Percentiles rank a stretch among this genome's conserved stretches.
Conservation (phyloP, 1,140 invertebrate species). For the Pogonomyrmex barbatus region DNA sequence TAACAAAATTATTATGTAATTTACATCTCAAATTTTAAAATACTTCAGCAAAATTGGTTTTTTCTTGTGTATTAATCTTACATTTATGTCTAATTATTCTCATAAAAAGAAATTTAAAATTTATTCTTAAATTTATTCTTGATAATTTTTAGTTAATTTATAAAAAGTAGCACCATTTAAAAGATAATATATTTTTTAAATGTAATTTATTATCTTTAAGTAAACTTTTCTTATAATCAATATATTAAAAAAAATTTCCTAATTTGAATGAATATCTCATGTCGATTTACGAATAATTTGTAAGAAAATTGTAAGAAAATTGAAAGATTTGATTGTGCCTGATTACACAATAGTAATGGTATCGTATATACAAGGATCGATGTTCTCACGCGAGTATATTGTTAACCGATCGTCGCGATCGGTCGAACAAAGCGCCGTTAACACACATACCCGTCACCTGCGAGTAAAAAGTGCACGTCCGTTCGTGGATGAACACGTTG, state of each 20-base stretch:
- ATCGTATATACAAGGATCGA: not conserved
- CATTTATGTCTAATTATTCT: not conserved
- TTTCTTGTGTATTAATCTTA: no score
- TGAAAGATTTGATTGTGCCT: not conserved
- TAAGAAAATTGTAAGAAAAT: no score
- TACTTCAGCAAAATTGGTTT: no score
- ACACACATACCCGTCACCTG: slow-evolving; percentile 49
- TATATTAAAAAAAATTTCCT: not conserved
- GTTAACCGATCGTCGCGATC: slow-evolving; percentile 43
- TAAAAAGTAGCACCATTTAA: not conserved
- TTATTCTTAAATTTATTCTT: slow-evolving; percentile 15
- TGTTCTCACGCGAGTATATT: slow-evolving; percentile 24
- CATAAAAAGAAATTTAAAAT: not conserved
- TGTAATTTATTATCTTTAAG: not conserved
- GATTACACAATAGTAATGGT: not conserved
- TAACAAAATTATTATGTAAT: no score
- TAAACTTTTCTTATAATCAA: not conserved
- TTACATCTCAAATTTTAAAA: no score
- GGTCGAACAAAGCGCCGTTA: slow-evolving; percentile 45
- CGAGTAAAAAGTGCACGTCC: slow-evolving; percentile 32
- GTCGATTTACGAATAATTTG: not conserved
- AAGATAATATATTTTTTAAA: not conserved
- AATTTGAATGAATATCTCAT: not conserved
- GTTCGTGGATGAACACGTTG: slow-evolving; percentile 58
- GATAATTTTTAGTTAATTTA: not conserved